A percentile compares a stretch with the other conserved stretches of the same genome.
Evolutionary conservation across 1,140 invertebrate species (phyloP).

Genomic region (Pemphigus obesinymphae): DNA sequence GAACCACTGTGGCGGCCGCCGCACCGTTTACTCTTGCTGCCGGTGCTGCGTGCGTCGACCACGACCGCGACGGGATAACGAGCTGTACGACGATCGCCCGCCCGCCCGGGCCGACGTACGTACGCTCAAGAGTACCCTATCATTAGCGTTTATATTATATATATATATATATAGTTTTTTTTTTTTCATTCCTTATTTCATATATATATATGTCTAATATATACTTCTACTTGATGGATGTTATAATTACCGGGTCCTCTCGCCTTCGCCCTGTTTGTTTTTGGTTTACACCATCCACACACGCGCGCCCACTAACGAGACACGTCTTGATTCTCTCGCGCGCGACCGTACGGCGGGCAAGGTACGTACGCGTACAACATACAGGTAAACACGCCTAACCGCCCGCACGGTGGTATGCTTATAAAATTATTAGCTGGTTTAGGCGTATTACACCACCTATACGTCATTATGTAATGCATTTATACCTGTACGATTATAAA

Average conservation of each 20-base stretch:
- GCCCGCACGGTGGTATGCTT: background rate
- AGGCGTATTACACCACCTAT: too few species aligned
- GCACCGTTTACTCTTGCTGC: slow-evolving; percentile 25
- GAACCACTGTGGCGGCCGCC: slow-evolving; percentile 19
- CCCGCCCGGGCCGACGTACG: background rate
- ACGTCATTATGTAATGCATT: too few species aligned
- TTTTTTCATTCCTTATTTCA: background rate
- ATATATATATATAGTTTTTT: too few species aligned
- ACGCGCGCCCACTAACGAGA: slow-evolving; percentile 14
- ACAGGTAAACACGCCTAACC: background rate
- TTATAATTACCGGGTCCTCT: slow-evolving; percentile 40
- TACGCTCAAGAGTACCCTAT: background rate
- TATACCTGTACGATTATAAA: background rate
- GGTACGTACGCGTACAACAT: too few species aligned
- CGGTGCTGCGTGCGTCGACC: background rate
- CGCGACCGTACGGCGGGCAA: too few species aligned
- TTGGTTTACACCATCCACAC: slow-evolving; percentile 22
- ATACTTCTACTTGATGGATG: background rate
- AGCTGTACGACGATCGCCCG: slow-evolving; percentile 5
- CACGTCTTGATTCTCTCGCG: background rate
- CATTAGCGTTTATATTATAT: slow-evolving; percentile 26
- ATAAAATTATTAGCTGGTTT: background rate
- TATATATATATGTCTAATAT: too few species aligned
- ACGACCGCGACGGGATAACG: slow-evolving; percentile 14
- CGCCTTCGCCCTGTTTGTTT: slow-evolving; percentile 42